phyloP scores from a whole-genome alignment of 2,797 vertebrate genomes.

The Poeciliopsis gracilis region DNA sequence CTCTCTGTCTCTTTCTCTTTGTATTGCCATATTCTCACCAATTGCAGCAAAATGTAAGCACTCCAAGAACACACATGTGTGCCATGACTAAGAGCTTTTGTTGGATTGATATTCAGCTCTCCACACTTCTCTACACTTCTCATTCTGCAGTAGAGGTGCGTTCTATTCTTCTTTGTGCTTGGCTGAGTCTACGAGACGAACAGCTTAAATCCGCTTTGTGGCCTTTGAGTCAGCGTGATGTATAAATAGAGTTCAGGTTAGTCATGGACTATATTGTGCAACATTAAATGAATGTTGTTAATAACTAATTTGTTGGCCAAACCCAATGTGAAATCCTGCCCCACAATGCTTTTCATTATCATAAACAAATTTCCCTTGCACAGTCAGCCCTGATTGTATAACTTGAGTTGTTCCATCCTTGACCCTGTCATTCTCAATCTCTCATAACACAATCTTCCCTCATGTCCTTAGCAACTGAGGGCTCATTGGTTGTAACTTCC shows the following conservation, averaged over 20 bases:
- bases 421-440: conserved; percentile 52
- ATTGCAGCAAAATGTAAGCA: conserved; percentile 30
- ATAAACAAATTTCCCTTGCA: neutral
- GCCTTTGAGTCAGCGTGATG: conserved; percentile 48
- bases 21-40: conserved; percentile 12
- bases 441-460: conserved; percentile 55
- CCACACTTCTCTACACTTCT: conserved; percentile 28
- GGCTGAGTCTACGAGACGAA: conserved; percentile 43
- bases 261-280: conserved; percentile 35
- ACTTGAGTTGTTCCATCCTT: conserved; percentile 21
- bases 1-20: neutral
- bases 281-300: conserved; percentile 32
- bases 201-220: conserved; percentile 40
- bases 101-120: conserved; percentile 28
- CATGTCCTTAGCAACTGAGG: conserved; percentile 70
- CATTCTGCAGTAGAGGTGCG: conserved; percentile 9
- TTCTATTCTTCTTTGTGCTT: conserved; percentile 47
- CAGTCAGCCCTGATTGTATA: conserved; percentile 7
- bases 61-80: conserved; percentile 18
- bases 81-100: conserved; percentile 30
- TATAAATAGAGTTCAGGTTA: conserved; percentile 63
- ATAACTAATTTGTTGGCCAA: conserved; percentile 26
- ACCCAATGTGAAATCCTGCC: conserved; percentile 8
- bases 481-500: conserved; percentile 66
- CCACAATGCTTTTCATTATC: neutral